Evolutionary conservation across 2,888 invertebrate species (phyloP).

Genomic region (Dryadula phaetusa): DNA sequence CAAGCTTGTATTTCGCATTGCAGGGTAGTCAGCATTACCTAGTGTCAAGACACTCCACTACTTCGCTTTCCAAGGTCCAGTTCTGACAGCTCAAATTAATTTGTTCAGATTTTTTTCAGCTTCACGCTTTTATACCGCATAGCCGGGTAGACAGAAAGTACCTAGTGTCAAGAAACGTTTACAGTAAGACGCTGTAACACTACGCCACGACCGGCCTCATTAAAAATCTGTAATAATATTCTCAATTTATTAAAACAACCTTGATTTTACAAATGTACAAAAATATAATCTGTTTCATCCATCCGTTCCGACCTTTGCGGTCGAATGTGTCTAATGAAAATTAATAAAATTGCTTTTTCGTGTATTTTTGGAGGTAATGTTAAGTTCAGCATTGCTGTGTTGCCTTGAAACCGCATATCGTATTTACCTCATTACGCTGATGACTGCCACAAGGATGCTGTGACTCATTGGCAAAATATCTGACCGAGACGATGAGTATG

Average conservation of each 20-base stretch:
- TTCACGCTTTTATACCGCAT: too few relatives aligned
- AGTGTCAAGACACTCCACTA: too few relatives aligned
- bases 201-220: too few relatives aligned
- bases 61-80: too few relatives aligned
- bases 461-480: not conserved
- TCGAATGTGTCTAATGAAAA: constrained; percentile 13
- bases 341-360: constrained; percentile 33
- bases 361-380: constrained; percentile 22
- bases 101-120: too few relatives aligned
- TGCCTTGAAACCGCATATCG: constrained; percentile 10
- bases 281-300: not conserved
- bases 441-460: not conserved
- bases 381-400: not conserved
- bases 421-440: not conserved
- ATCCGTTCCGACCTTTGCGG: constrained; percentile 7
- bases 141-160: too few relatives aligned
- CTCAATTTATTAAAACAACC: not conserved
- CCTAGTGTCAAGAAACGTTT: too few relatives aligned
- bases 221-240: not conserved
- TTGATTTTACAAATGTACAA: constrained; percentile 3
- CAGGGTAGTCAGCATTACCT: too few relatives aligned
- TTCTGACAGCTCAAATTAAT: too few relatives aligned
- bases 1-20: too few relatives aligned
- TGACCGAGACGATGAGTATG: too few relatives aligned
- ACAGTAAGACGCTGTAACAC: too few relatives aligned